Percentiles rank a stretch among this genome's conserved stretches.
phyloP scores from a whole-genome alignment of 2,888 invertebrate genomes.

The Abrostola tripartita region DNA sequence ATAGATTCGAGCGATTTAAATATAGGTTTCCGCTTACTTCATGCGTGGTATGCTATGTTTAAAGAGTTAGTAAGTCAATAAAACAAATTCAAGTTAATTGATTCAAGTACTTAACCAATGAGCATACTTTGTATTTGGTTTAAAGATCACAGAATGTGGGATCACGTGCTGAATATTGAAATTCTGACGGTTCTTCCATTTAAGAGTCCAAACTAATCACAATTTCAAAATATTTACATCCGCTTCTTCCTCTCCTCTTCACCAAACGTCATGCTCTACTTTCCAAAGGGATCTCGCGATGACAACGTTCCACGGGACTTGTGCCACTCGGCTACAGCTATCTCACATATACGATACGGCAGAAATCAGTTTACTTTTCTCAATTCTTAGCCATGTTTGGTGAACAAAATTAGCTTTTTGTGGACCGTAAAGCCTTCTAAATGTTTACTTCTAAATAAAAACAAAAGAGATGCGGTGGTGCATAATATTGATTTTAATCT shows the following conservation, averaged over 20 bases:
- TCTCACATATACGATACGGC: slow-evolving; percentile 50
- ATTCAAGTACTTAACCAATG: too few species aligned
- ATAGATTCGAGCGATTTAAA: too few species aligned
- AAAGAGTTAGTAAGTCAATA: too few species aligned
- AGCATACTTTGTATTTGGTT: too few species aligned
- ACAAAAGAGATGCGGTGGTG: background rate
- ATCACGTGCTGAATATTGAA: too few species aligned
- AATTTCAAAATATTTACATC: background rate
- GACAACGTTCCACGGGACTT: slow-evolving; percentile 60
- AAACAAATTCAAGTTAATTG: too few species aligned
- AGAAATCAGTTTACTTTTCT: slow-evolving; percentile 56
- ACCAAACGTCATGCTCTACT: slow-evolving; percentile 55
- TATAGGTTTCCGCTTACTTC: too few species aligned
- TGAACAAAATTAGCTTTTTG: slow-evolving; percentile 42
- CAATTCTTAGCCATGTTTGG: slow-evolving; percentile 33
- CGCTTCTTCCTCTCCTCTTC: slow-evolving; percentile 5
- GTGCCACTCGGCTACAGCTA: slow-evolving; percentile 51
- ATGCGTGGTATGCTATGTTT: too few species aligned
- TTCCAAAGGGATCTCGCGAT: slow-evolving; percentile 60
- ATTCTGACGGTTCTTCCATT: slow-evolving; percentile 25
- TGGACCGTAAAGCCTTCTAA: background rate
- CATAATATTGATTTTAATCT: background rate
- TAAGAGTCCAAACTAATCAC: background rate
- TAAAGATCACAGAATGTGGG: too few species aligned
- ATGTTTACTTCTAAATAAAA: background rate